These are phyloP conservation scores for Mormyrus proboscirostris DNA, from an alignment of 2,797 vertebrate species.

Conservation along the genomic window DNA sequence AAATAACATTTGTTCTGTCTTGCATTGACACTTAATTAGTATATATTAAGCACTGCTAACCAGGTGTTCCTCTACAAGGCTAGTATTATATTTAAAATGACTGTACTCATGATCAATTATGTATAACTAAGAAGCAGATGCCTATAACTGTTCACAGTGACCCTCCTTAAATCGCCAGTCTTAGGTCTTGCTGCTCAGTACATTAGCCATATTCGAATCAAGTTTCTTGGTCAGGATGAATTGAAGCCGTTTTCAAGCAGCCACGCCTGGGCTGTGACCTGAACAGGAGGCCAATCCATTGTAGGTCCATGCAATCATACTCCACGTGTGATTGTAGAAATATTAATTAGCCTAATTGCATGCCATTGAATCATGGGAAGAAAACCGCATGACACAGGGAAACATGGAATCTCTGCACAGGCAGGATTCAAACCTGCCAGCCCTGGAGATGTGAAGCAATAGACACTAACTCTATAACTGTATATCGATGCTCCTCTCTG, in stretches of 20 bases:
- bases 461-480: background rate
- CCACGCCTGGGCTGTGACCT: background rate
- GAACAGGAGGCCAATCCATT: background rate
- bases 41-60: background rate
- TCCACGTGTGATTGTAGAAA: background rate
- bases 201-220: background rate
- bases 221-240: background rate
- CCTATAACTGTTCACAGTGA: background rate
- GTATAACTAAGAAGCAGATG: background rate
- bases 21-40: background rate
- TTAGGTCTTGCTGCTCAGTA: background rate
- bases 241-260: background rate
- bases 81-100: background rate
- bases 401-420: background rate
- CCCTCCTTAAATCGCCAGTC: background rate
- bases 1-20: background rate
- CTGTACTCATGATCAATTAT: background rate
- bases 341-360: background rate
- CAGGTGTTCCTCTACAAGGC: background rate
- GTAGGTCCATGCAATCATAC: background rate
- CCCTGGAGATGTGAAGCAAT: background rate
- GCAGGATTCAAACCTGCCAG: too few species aligned
- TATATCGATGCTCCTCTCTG: background rate
- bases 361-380: background rate
- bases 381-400: background rate